A percentile compares a stretch with the other conserved stretches of the same genome.
Conservation (phyloP, 2,888 invertebrate species). For the Apocheima hispidaria region DNA sequence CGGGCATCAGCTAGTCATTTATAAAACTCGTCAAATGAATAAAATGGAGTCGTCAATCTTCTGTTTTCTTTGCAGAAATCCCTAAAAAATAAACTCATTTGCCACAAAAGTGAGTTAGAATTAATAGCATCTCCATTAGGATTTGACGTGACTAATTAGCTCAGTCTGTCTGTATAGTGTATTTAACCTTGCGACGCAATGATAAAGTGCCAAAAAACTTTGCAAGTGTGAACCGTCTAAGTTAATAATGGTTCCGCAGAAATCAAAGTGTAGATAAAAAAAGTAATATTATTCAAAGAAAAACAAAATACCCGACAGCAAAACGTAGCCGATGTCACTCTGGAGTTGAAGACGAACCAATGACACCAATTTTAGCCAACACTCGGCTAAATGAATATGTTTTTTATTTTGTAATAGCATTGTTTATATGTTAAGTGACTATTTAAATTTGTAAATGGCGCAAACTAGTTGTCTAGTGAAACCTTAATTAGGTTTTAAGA, state of each 20-base stretch:
- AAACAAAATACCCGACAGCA: no score
- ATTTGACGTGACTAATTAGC: conserved; percentile 78
- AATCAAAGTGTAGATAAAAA: neutral
- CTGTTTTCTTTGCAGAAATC: conserved; percentile 49
- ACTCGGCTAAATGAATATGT: no score
- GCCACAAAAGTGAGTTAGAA: conserved; percentile 45
- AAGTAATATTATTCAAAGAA: no score
- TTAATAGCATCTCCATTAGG: conserved; percentile 72
- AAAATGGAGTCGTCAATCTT: conserved; percentile 57
- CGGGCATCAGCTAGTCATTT: conserved; percentile 19
- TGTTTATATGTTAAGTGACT: no score
- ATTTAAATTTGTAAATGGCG: no score
- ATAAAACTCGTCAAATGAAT: conserved; percentile 35
- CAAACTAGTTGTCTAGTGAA: no score
- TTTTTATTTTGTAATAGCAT: no score
- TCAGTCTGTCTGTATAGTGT: conserved; percentile 62
- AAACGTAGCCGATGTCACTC: no score
- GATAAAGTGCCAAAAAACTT: conserved; percentile 48
- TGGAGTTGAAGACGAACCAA: no score
- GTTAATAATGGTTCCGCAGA: conserved; percentile 3
- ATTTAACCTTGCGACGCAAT: conserved; percentile 64
- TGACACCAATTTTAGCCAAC: no score
- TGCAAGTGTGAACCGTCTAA: conserved; percentile 19
- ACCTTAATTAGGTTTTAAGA: no score
- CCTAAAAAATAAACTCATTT: conserved; percentile 11